A percentile compares a stretch with the other conserved stretches of the same genome.
Conservation (phyloP, 2,888 invertebrate genomes). For the Sphaerophoria rueppellii region DNA sequence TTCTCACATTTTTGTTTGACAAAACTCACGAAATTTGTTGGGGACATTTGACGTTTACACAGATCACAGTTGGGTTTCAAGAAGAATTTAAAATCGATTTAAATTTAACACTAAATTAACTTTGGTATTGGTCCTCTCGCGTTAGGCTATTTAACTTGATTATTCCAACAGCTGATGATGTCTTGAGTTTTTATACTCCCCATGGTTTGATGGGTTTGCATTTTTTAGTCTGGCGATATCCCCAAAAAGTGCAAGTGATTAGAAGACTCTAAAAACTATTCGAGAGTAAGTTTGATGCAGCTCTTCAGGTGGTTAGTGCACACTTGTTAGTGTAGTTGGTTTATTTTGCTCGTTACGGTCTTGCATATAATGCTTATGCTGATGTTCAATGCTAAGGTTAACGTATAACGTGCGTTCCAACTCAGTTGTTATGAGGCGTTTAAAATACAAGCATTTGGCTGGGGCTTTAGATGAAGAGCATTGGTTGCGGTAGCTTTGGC, state of each 20-base stretch:
- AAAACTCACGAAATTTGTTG: conserved; percentile 45
- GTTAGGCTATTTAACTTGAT: conserved; percentile 46
- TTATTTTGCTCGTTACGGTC: neutral
- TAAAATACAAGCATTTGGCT: conserved; percentile 42
- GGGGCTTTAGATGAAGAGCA: conserved; percentile 7
- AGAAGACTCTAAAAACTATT: conserved; percentile 33
- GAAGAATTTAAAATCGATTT: conserved; percentile 1
- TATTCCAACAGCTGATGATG: conserved; percentile 64
- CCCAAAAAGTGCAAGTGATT: conserved; percentile 45
- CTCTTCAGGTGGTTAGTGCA: conserved; percentile 4
- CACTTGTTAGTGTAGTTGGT: conserved; percentile 51
- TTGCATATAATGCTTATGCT: conserved; percentile 40
- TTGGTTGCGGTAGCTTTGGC: conserved; percentile 16
- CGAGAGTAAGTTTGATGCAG: conserved; percentile 17
- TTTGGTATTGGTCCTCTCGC: conserved; percentile 45
- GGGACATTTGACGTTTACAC: conserved; percentile 27
- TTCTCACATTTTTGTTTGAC: neutral
- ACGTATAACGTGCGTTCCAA: conserved; percentile 70
- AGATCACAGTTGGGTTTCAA: conserved; percentile 8
- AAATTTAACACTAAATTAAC: conserved; percentile 13
- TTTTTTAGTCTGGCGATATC: conserved; percentile 64
- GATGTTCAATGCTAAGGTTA: conserved; percentile 73
- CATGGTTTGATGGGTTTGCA: conserved; percentile 65
- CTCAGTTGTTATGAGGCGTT: conserved; percentile 45
- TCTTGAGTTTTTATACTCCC: conserved; percentile 62